Evolutionary conservation across 2,888 invertebrate genomes (phyloP).

Genomic region (Digitonthophagus gazella): DNA sequence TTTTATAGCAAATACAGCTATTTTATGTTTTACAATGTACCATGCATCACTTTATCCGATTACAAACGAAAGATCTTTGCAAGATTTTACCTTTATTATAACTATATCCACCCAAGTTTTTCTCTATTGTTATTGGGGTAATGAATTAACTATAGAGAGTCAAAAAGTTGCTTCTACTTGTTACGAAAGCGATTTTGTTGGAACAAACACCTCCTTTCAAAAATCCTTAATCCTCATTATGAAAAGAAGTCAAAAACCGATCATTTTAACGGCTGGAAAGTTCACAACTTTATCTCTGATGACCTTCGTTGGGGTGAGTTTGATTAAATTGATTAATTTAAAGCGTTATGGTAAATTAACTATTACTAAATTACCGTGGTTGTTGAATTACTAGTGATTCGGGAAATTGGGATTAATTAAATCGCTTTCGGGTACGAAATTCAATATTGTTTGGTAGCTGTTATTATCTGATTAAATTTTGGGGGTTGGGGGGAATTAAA

Average conservation of each 20-base stretch:
- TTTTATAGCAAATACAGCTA: background rate
- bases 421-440: background rate
- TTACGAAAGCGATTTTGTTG: conserved; percentile 26
- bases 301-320: conserved; percentile 53
- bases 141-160: conserved; percentile 28
- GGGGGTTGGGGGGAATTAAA: too few species aligned
- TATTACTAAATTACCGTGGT: background rate
- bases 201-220: conserved; percentile 32
- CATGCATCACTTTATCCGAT: conserved; percentile 18
- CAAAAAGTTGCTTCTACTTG: conserved; percentile 25
- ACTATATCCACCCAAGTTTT: conserved; percentile 20
- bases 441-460: background rate
- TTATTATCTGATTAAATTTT: background rate
- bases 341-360: background rate
- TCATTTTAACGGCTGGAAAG: conserved; percentile 51
- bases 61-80: conserved; percentile 11
- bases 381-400: background rate
- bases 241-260: conserved; percentile 52
- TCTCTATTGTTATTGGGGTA: conserved; percentile 30
- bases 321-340: conserved; percentile 14
- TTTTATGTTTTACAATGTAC: conserved; percentile 11
- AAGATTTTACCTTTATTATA: conserved; percentile 6
- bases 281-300: conserved; percentile 53
- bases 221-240: conserved; percentile 49
- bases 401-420: conserved; percentile 4